These are phyloP conservation scores for Holothuria glaberrima DNA, from an alignment of 35 echinoderm and acorn worm species.

Conservation along the genomic window DNA sequence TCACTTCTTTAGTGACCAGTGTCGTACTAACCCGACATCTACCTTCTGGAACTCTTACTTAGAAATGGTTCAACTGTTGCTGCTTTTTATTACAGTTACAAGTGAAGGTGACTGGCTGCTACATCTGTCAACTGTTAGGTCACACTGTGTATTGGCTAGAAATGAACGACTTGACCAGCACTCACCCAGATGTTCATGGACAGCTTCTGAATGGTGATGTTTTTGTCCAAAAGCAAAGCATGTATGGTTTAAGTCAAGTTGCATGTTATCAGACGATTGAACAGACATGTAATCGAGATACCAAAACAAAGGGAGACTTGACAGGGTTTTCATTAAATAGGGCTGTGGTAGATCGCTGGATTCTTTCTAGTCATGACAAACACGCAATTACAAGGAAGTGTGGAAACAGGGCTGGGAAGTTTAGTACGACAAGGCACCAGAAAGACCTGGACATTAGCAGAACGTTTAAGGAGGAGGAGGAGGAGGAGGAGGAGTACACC, in stretches of 20 bases:
- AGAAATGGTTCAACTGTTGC: slow-evolving; percentile 46
- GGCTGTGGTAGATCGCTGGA: slow-evolving; percentile 52
- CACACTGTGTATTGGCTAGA: slow-evolving; percentile 72
- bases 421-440: too few relatives aligned
- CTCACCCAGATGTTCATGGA: slow-evolving; percentile 41
- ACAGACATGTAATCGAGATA: slow-evolving; percentile 63
- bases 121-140: slow-evolving; percentile 28
- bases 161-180: slow-evolving; percentile 41
- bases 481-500: background rate
- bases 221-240: slow-evolving; percentile 63
- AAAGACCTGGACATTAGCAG: background rate
- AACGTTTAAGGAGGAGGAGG: background rate
- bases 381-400: slow-evolving; percentile 39
- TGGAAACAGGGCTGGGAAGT: slow-evolving; percentile 49
- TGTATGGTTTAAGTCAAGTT: slow-evolving; percentile 46
- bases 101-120: too few relatives aligned
- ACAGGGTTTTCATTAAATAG: slow-evolving; percentile 62
- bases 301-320: slow-evolving; percentile 62
- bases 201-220: slow-evolving; percentile 54
- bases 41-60: slow-evolving; percentile 58
- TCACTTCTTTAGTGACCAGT: background rate
- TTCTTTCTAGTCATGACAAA: slow-evolving; percentile 42
- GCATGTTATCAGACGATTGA: slow-evolving; percentile 72
- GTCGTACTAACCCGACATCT: slow-evolving; percentile 17
- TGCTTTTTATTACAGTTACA: slow-evolving; percentile 43